Evolutionary conservation across 2,113 vertebrate genomes (phyloP), one percentile per base, ranked within the genome.

Genomic region (Phrynosoma blainvillii): DNA sequence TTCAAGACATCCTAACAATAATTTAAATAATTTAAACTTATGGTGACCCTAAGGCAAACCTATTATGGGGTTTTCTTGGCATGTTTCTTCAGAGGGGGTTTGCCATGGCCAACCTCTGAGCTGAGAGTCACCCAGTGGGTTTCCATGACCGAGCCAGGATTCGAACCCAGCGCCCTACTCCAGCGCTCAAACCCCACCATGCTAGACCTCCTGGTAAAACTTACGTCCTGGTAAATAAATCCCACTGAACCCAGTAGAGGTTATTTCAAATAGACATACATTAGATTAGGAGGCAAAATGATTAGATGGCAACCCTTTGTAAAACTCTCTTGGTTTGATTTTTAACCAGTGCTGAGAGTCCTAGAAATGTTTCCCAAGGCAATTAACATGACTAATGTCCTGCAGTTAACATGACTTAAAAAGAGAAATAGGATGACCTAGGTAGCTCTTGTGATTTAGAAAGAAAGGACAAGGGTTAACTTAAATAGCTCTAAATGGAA

Each of bases 391-490:
- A 21, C 59, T n/a, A 85, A 40, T 79, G 65, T 27, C 79, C n/a
- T n/a, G n/a, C n/a, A n/a, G n/a, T n/a, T n/a, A n/a, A n/a, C n/a
- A n/a, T n/a, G n/a, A 30, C 71, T 81, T 80, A 81, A 74, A 87
- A 73, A 30, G 18, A 56, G 32, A 73, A 81, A 74, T 74, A 23
- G 27, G 16, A 81, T 74, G 32, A 73, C 47, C 30, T 20, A 68
- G 12, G 47, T n/a, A 59, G 36, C 54, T 66, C 14, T 13, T 36
- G 70, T 42, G 8, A n/a, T 27, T 30, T 27, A 52, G 52, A 5
- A 56, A 74, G 47, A 74, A 71, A 84, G 47, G n/a, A 9, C 71
- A 74, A 74, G 20, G 86, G 32, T 87, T 80, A 78, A 78, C 27
- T 21, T 59, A 74, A 83, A 78, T 23, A 85, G 23, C 75, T 4